These are phyloP conservation scores for Mycteria americana DNA, from an alignment of 2,797 vertebrate species.

Conservation along the genomic window DNA sequence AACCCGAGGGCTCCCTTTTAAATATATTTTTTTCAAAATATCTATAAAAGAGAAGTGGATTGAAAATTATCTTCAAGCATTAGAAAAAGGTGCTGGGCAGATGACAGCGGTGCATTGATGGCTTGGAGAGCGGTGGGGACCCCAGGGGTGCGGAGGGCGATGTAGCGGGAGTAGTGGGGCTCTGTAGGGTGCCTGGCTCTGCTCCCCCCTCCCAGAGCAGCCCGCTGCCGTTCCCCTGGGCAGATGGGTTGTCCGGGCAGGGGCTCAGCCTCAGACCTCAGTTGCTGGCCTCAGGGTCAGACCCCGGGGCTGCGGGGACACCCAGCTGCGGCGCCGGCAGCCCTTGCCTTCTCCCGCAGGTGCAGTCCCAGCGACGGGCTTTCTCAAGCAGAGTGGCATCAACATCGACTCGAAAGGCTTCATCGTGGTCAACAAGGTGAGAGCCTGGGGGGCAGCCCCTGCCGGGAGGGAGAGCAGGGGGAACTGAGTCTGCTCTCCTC, in stretches of 20 bases:
- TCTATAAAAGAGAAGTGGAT: background rate
- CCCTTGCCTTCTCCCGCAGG: constrained; percentile 71
- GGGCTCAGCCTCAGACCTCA: background rate
- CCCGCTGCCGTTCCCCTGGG: background rate
- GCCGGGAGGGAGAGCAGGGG: background rate
- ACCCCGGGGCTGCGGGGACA: background rate
- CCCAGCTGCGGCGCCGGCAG: rapidly evolving
- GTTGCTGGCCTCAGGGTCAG: background rate
- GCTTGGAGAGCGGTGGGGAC: background rate
- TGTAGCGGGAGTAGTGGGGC: background rate
- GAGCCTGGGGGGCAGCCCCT: background rate
- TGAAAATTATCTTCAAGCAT: background rate
- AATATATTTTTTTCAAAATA: background rate
- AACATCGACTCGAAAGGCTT: constrained; percentile 93
- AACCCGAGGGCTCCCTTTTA: background rate
- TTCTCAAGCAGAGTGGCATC: constrained; percentile 92
- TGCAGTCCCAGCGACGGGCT: constrained; percentile 88
- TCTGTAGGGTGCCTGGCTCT: background rate
- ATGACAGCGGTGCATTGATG: rapidly evolving
- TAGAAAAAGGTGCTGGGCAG: background rate
- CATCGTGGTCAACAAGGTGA: constrained; percentile 94
- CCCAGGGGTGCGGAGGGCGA: background rate
- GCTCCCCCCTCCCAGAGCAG: background rate
- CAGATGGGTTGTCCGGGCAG: background rate
- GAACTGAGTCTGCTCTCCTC: background rate